Evolutionary conservation across 1,140 invertebrate species (phyloP).

Genomic region (Venturia canescens): DNA sequence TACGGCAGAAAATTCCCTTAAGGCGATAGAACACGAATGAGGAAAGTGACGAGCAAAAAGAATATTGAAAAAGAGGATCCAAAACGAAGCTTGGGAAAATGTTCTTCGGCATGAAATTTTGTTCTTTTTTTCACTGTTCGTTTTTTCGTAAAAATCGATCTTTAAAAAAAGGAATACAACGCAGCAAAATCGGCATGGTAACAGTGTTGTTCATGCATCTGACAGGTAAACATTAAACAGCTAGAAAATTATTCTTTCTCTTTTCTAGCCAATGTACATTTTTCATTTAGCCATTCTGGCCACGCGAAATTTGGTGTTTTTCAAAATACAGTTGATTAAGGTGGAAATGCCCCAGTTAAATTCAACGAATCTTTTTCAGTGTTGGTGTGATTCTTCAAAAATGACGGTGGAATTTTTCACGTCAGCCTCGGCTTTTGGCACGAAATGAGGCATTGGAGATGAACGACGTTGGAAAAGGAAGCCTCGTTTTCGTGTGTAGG

Average conservation of each 20-base stretch:
- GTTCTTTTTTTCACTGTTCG: too few relatives aligned
- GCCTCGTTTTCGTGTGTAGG: neutral
- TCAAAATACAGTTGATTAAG: neutral
- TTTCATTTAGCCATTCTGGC: too few relatives aligned
- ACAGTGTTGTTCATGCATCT: too few relatives aligned
- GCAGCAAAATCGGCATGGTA: too few relatives aligned
- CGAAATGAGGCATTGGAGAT: conserved; percentile 42
- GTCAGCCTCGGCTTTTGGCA: conserved; percentile 29
- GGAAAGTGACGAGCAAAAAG: neutral
- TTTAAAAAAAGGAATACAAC: too few relatives aligned
- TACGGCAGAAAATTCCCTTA: neutral
- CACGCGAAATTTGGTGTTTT: too few relatives aligned
- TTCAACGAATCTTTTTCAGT: neutral
- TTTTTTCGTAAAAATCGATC: too few relatives aligned
- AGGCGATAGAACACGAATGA: neutral
- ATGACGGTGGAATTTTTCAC: conserved; percentile 26
- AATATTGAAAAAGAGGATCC: neutral
- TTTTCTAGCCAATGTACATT: too few relatives aligned
- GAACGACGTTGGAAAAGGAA: conserved; percentile 37
- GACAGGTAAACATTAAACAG: too few relatives aligned
- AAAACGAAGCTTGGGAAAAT: neutral
- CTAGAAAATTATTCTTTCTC: too few relatives aligned
- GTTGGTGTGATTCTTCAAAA: conserved; percentile 12
- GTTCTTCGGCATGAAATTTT: neutral
- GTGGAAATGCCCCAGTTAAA: neutral